Evolutionary conservation across 2,888 invertebrate species (phyloP).

Genomic region (Clunio marinus): DNA sequence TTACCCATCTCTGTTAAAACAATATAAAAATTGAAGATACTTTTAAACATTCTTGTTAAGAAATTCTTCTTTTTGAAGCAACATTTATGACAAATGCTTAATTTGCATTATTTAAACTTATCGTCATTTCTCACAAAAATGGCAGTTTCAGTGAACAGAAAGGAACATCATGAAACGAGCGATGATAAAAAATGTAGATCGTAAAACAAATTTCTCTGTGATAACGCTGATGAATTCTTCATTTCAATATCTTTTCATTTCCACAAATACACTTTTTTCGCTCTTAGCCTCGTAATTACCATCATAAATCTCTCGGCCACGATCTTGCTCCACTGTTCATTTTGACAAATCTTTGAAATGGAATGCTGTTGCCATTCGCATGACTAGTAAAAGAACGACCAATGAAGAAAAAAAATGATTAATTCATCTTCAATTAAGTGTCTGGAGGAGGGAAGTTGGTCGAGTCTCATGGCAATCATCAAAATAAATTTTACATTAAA

Average conservation of each 20-base stretch:
- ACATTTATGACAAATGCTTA: not conserved
- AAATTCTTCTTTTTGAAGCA: not conserved
- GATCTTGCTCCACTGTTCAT: constrained; percentile 25
- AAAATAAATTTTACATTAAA: constrained; percentile 38
- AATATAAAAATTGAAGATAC: too few species aligned
- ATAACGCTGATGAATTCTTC: constrained; percentile 12
- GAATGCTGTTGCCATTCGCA: not conserved
- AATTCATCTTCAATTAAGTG: constrained; percentile 36
- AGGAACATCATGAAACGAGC: not conserved
- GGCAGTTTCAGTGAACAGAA: too few species aligned
- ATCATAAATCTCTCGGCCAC: constrained; percentile 34
- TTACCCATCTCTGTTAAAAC: too few species aligned
- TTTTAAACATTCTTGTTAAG: not conserved
- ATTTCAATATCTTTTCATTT: constrained; percentile 18
- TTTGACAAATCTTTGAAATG: constrained; percentile 31
- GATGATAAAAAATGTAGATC: not conserved
- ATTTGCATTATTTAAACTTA: not conserved
- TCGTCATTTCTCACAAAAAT: not conserved
- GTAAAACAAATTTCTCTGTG: constrained; percentile 6
- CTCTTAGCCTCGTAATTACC: constrained; percentile 9
- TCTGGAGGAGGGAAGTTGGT: constrained; percentile 16
- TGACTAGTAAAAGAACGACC: not conserved
- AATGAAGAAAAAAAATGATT: constrained; percentile 18
- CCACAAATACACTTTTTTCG: not conserved
- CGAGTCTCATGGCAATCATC: constrained; percentile 21